These are phyloP conservation scores for Stenchaetothrips biformis DNA, from an alignment of 2,888 invertebrate genomes.

Conservation along the genomic window DNA sequence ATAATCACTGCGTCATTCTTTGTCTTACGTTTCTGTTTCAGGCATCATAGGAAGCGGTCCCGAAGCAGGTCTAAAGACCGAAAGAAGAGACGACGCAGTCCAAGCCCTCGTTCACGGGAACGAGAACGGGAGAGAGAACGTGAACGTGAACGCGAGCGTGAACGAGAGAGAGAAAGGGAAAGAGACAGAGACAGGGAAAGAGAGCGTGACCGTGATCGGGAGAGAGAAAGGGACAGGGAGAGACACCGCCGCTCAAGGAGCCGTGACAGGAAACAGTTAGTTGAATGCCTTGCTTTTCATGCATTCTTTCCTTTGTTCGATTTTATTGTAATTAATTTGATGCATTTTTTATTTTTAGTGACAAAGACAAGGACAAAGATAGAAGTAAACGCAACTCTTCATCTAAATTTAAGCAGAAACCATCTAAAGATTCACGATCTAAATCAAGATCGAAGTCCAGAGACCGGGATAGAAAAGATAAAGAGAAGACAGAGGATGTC, in stretches of 20 bases:
- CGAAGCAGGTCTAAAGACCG: slow-evolving; percentile 51
- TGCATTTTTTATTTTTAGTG: slow-evolving; percentile 29
- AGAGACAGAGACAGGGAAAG: slow-evolving; percentile 56
- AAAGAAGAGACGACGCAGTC: slow-evolving; percentile 44
- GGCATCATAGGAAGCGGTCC: slow-evolving; percentile 54
- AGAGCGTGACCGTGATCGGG: slow-evolving; percentile 51
- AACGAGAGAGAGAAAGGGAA: slow-evolving; percentile 29
- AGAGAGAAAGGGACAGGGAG: slow-evolving; percentile 36
- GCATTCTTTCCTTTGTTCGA: slow-evolving; percentile 5
- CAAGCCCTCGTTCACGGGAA: slow-evolving; percentile 52
- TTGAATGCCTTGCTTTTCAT: slow-evolving; percentile 31
- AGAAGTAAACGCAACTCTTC: background rate
- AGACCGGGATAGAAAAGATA: slow-evolving; percentile 53
- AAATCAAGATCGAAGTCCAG: slow-evolving; percentile 43
- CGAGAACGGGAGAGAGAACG: slow-evolving; percentile 62
- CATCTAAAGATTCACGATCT: slow-evolving; percentile 43
- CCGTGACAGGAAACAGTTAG: slow-evolving; percentile 42
- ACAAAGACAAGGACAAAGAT: slow-evolving; percentile 33
- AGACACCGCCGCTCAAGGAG: slow-evolving; percentile 41
- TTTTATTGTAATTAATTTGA: slow-evolving; percentile 36
- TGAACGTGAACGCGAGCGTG: slow-evolving; percentile 45
- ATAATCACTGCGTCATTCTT: background rate
- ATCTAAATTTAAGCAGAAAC: slow-evolving; percentile 42
- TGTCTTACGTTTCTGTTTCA: slow-evolving; percentile 40
- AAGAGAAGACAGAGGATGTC: slow-evolving; percentile 55